Conservation (phyloP, 2,888 invertebrate species). For the Clusia tigrina region DNA sequence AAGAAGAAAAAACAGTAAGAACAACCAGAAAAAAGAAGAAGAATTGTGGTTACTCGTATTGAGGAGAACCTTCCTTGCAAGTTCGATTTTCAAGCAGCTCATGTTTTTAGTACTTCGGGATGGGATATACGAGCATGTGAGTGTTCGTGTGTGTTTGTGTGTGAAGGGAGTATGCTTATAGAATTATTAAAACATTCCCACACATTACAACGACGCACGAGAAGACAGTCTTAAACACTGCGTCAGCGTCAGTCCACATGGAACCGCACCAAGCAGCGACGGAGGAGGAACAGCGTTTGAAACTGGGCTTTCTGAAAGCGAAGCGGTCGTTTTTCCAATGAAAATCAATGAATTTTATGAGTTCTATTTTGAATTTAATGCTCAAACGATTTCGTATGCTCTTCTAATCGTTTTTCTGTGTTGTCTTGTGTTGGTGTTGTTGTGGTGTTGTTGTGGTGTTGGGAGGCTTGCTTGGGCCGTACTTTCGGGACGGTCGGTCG, state of each 20-base stretch:
- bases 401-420: neutral
- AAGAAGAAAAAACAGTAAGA: neutral
- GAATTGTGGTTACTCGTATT: too few relatives aligned
- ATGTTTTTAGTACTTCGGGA: too few relatives aligned
- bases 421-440: neutral
- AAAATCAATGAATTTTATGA: constrained; percentile 11
- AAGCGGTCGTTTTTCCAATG: constrained; percentile 11
- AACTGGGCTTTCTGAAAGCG: neutral
- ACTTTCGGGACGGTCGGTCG: neutral
- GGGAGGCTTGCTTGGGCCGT: neutral
- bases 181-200: constrained; percentile 57
- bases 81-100: too few relatives aligned
- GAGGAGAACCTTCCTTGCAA: too few relatives aligned
- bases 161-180: constrained; percentile 35
- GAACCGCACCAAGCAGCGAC: neutral
- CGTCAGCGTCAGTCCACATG: neutral
- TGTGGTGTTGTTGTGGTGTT: neutral
- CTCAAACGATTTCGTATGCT: neutral
- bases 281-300: neutral
- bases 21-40: too few relatives aligned
- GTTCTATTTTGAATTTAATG: neutral
- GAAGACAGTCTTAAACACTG: constrained; percentile 4
- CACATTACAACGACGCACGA: constrained; percentile 41
- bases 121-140: too few relatives aligned
- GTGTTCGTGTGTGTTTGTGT: constrained; percentile 28